phyloP scores from a whole-genome alignment of 2,888 invertebrate genomes.

The Cremastinae sp. region DNA sequence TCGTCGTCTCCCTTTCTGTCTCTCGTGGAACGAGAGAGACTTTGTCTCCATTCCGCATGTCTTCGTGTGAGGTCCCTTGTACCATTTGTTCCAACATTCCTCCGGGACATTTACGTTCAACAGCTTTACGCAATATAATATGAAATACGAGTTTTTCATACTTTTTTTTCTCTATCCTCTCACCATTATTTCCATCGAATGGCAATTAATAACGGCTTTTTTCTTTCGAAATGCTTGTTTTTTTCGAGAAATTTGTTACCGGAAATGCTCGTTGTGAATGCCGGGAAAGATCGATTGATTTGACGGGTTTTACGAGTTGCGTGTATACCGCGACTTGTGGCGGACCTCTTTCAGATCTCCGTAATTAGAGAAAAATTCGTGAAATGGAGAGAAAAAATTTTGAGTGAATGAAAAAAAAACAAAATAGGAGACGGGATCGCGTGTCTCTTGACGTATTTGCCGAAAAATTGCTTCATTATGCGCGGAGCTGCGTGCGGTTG shows the following conservation, averaged over 20 bases:
- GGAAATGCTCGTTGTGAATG: conserved; percentile 20
- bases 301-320: neutral
- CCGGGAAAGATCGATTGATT: conserved; percentile 24
- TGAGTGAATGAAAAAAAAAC: neutral
- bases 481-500: neutral
- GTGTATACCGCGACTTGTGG: neutral
- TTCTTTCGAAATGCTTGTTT: neutral
- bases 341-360: conserved; percentile 7
- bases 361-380: conserved; percentile 16
- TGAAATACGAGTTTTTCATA: conserved; percentile 14
- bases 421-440: no score
- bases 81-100: conserved; percentile 36
- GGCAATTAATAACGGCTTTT: conserved; percentile 1
- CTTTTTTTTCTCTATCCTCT: neutral
- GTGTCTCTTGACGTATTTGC: neutral
- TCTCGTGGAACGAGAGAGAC: conserved; percentile 24
- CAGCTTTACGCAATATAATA: conserved; percentile 20
- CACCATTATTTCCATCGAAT: conserved; percentile 6
- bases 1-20: conserved; percentile 7
- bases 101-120: conserved; percentile 20
- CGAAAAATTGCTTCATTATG: conserved; percentile 56
- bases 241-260: neutral
- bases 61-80: conserved; percentile 15
- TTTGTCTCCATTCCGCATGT: conserved; percentile 18
- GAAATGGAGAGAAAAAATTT: neutral